Conservation (phyloP, 1,140 invertebrate genomes). For the Bradysia coprophila region DNA sequence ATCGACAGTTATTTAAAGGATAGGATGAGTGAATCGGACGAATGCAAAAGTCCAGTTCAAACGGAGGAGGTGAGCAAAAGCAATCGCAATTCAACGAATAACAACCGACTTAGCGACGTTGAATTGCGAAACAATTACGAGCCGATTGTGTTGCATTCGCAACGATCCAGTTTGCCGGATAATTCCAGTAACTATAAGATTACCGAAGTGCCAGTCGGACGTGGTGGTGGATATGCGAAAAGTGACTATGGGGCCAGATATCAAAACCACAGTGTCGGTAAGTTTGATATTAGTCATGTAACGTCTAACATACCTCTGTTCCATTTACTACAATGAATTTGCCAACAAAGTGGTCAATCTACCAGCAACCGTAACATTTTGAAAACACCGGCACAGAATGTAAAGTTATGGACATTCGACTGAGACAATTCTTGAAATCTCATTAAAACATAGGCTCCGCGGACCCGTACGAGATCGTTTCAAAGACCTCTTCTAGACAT, state of each 20-base stretch:
- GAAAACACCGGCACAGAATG: neutral
- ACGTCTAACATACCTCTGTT: too few species aligned
- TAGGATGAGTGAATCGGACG: constrained; percentile 6
- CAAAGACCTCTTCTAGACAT: too few species aligned
- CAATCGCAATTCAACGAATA: neutral
- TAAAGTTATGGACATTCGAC: too few species aligned
- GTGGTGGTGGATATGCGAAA: neutral
- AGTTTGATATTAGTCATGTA: neutral
- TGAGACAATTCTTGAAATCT: too few species aligned
- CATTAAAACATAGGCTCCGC: too few species aligned
- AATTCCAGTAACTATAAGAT: neutral
- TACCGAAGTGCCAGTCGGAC: neutral
- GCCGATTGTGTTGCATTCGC: neutral
- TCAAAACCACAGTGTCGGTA: neutral
- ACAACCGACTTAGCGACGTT: neutral
- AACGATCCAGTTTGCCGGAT: neutral
- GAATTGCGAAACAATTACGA: constrained; percentile 10
- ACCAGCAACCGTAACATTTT: too few species aligned
- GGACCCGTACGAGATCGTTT: too few species aligned
- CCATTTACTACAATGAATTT: too few species aligned
- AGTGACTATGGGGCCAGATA: neutral
- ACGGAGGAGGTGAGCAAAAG: constrained; percentile 7
- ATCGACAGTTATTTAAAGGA: constrained; percentile 24
- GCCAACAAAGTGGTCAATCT: too few species aligned
- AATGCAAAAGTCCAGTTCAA: constrained; percentile 11